Conservation (phyloP, 2,797 vertebrate genomes). For the Kryptopterus vitreolus region DNA sequence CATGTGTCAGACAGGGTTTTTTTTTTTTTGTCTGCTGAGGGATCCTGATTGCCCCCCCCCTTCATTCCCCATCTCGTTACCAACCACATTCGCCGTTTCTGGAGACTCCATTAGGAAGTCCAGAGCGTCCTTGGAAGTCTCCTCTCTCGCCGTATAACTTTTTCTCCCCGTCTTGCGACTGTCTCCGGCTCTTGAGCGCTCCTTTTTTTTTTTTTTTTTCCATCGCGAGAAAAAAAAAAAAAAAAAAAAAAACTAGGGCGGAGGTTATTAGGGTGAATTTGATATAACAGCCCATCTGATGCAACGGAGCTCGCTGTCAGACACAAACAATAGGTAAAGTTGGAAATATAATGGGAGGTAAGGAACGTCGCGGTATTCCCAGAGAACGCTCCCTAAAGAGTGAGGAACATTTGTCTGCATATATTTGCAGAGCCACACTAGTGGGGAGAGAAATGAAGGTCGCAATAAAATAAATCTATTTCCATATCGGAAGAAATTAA, state of each 20-base stretch:
- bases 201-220: constrained; percentile 43
- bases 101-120: constrained; percentile 75
- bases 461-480: constrained; percentile 66
- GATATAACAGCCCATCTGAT: constrained; percentile 75
- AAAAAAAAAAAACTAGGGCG: constrained; percentile 77
- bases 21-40: constrained; percentile 63
- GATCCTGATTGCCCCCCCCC: constrained; percentile 59
- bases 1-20: constrained; percentile 45
- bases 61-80: constrained; percentile 51
- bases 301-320: constrained; percentile 75
- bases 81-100: constrained; percentile 59
- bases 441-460: constrained; percentile 64
- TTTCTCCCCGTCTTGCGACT: constrained; percentile 58
- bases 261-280: constrained; percentile 77
- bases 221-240: too few species aligned
- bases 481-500: constrained; percentile 61
- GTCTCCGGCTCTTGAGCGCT: constrained; percentile 55
- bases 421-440: constrained; percentile 62
- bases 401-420: constrained; percentile 73
- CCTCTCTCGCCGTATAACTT: constrained; percentile 66
- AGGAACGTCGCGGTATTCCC: constrained; percentile 73
- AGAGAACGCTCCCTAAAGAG: constrained; percentile 74
- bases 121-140: constrained; percentile 77
- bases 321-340: constrained; percentile 77
- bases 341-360: constrained; percentile 68